Evolutionary conservation across 2,797 vertebrate species (phyloP).

Genomic region (Loriculus beryllinus): DNA sequence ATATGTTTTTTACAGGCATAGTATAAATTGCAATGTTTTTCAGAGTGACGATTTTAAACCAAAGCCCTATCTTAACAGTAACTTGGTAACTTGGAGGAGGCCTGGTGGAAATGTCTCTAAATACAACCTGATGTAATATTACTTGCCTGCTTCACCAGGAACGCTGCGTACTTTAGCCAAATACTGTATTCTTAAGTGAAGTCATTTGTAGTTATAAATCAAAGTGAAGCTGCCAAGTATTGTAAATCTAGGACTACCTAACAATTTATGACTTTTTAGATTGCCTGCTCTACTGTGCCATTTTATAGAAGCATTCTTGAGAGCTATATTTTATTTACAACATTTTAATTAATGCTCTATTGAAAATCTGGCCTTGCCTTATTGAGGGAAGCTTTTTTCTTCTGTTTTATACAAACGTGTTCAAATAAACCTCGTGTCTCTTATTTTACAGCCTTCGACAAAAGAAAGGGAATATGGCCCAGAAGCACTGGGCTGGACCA

Average conservation of each 20-base stretch:
- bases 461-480: constrained; percentile 84
- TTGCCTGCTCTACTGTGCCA: background rate
- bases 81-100: background rate
- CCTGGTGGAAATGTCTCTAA: background rate
- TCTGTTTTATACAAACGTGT: background rate
- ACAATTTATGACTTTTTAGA: background rate
- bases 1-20: background rate
- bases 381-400: background rate
- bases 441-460: constrained; percentile 78
- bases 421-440: background rate
- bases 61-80: background rate
- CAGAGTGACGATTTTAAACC: too few relatives aligned
- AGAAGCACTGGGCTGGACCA: constrained; percentile 82
- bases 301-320: background rate
- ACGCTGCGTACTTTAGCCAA: background rate
- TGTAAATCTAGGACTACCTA: background rate
- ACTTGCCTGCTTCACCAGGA: background rate
- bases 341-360: background rate
- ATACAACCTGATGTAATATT: fast-evolving
- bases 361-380: background rate
- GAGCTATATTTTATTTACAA: background rate
- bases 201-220: background rate
- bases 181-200: background rate
- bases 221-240: background rate
- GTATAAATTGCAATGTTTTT: background rate